Conservation (phyloP, 2,113 vertebrate genomes). For the Delphinus delphis region DNA sequence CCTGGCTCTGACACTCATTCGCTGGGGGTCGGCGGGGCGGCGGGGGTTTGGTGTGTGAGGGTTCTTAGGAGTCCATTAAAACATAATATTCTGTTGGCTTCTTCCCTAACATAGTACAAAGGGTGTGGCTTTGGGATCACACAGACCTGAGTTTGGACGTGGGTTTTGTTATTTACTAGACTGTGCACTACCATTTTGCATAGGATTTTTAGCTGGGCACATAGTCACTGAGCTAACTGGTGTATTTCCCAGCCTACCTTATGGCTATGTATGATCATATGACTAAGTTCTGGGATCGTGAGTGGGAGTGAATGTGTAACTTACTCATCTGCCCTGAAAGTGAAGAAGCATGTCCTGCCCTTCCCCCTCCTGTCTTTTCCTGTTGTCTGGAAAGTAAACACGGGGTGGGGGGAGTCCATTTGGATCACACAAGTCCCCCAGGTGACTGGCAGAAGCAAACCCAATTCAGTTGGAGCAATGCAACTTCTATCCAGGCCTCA, state of each 20-base stretch:
- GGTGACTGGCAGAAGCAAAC: neutral
- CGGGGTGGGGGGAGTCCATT: neutral
- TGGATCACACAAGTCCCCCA: neutral
- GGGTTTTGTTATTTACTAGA: neutral
- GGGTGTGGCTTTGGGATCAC: neutral
- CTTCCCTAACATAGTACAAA: neutral
- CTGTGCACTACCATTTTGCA: neutral
- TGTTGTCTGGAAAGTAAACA: neutral
- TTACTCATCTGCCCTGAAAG: neutral
- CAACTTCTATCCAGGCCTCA: neutral
- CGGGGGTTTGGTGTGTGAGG: neutral
- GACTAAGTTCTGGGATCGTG: neutral
- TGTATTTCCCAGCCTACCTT: neutral
- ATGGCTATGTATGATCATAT: neutral
- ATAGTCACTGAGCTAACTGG: neutral
- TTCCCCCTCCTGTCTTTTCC: neutral
- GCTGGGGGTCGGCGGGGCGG: neutral
- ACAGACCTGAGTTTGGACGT: neutral
- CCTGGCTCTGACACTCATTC: neutral
- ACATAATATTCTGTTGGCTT: neutral
- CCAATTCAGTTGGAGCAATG: neutral
- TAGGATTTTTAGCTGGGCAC: neutral
- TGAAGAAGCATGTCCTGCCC: neutral
- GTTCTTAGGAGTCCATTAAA: neutral
- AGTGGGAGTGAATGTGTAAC: neutral